phyloP scores from a whole-genome alignment of 2,888 invertebrate species.

The Archips xylosteana region DNA sequence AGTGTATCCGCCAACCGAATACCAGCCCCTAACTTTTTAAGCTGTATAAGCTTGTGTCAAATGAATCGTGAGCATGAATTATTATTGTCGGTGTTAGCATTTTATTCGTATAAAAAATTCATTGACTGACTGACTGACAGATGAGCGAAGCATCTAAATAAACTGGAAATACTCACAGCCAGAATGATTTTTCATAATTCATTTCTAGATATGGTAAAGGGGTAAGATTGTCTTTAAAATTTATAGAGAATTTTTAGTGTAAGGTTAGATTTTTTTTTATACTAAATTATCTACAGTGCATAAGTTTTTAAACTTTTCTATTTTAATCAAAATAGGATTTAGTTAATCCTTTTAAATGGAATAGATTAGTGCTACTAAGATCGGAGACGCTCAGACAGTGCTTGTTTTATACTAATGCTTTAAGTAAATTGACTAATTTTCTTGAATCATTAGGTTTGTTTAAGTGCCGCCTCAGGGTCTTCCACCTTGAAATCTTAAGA shows the following conservation, averaged over 20 bases:
- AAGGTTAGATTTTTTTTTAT: constrained; percentile 72
- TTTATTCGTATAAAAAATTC: constrained; percentile 44
- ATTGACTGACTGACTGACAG: constrained; percentile 53
- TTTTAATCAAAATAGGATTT: constrained; percentile 76
- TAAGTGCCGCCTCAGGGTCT: constrained; percentile 52
- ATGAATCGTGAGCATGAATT: constrained; percentile 46
- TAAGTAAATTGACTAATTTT: constrained; percentile 38
- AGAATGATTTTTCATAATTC: constrained; percentile 82
- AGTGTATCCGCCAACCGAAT: constrained; percentile 9
- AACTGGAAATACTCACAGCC: constrained; percentile 82
- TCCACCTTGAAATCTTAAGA: constrained; percentile 73
- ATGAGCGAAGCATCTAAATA: constrained; percentile 70
- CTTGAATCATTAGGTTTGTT: constrained; percentile 47
- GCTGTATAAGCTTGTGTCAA: constrained; percentile 49
- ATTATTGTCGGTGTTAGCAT: constrained; percentile 72
- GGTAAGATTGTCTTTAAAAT: constrained; percentile 68
- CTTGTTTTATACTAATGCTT: constrained; percentile 44
- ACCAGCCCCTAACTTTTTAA: constrained; percentile 15
- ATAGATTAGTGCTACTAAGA: constrained; percentile 74
- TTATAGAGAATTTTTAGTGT: constrained; percentile 66
- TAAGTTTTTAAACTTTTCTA: constrained; percentile 78
- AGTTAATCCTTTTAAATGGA: constrained; percentile 75
- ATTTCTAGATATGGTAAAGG: constrained; percentile 80
- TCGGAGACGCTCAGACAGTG: constrained; percentile 54
- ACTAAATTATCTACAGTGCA: constrained; percentile 83